These are phyloP conservation scores for Pachyrhynchus sulphureomaculatus DNA, from an alignment of 1,140 invertebrate genomes.

Conservation along the genomic window DNA sequence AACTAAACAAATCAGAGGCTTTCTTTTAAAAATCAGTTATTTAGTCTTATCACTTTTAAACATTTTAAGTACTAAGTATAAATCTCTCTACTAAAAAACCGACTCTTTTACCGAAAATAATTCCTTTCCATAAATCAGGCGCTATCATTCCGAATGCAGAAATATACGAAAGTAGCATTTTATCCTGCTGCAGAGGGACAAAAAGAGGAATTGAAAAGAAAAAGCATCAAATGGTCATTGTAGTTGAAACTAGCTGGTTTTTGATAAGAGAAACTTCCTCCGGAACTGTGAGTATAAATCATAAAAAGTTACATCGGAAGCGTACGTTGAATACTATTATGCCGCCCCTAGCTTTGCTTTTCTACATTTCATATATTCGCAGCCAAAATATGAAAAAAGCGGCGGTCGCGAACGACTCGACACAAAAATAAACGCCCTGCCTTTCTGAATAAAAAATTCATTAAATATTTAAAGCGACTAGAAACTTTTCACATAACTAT, in stretches of 20 bases:
- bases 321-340: conserved; percentile 33
- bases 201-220: conserved; percentile 36
- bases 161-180: conserved; percentile 21
- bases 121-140: conserved; percentile 31
- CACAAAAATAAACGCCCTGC: conserved; percentile 20
- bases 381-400: conserved; percentile 5
- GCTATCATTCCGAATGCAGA: conserved; percentile 33
- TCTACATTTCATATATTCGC: conserved; percentile 25
- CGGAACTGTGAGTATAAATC: conserved; percentile 31
- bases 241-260: conserved; percentile 34
- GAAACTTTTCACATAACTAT: conserved; percentile 29
- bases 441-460: conserved; percentile 22
- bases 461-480: conserved; percentile 25
- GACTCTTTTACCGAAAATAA: conserved; percentile 24
- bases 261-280: conserved; percentile 35
- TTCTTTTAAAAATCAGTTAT: too few relatives aligned
- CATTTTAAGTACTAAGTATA: too few relatives aligned
- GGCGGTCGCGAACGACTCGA: neutral
- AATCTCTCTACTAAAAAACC: conserved; percentile 1
- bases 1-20: too few relatives aligned
- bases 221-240: conserved; percentile 36
- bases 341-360: conserved; percentile 23
- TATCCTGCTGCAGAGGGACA: conserved; percentile 20
- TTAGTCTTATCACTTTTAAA: too few relatives aligned
- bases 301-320: conserved; percentile 33